phyloP scores from a whole-genome alignment of 2,113 vertebrate species.

The Gadus chalcogrammus region DNA sequence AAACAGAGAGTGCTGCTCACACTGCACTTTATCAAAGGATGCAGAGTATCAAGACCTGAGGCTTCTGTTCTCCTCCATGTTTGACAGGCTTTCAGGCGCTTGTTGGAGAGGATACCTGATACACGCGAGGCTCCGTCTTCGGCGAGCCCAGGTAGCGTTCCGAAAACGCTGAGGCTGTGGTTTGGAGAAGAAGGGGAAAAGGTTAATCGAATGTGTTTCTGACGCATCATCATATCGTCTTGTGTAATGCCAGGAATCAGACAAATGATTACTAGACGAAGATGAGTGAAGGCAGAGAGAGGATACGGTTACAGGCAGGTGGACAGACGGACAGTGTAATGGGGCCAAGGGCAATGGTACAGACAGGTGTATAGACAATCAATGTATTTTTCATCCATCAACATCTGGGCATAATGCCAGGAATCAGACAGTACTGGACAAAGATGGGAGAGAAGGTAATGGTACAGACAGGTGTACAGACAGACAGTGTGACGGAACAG shows the following conservation, averaged over 20 bases:
- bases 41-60: neutral
- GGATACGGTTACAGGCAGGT: too few relatives aligned
- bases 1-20: constrained; percentile 17
- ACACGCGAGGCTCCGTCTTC: constrained; percentile 82
- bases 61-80: too few relatives aligned
- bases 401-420: neutral
- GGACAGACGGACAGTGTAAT: too few relatives aligned
- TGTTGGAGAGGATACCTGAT: constrained; percentile 73
- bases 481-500: neutral
- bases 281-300: neutral
- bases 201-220: constrained; percentile 6
- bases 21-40: neutral
- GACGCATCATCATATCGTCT: neutral
- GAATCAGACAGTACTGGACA: too few relatives aligned
- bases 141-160: constrained; percentile 89
- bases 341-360: too few relatives aligned
- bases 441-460: too few relatives aligned
- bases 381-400: neutral
- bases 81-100: neutral
- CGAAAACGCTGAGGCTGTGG: constrained; percentile 90
- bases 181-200: constrained; percentile 31
- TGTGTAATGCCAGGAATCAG: too few relatives aligned
- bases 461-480: neutral
- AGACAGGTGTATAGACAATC: too few relatives aligned
- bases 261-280: neutral